These are phyloP conservation scores for Sycophila texana DNA, from an alignment of 2,888 invertebrate species.

Conservation along the genomic window DNA sequence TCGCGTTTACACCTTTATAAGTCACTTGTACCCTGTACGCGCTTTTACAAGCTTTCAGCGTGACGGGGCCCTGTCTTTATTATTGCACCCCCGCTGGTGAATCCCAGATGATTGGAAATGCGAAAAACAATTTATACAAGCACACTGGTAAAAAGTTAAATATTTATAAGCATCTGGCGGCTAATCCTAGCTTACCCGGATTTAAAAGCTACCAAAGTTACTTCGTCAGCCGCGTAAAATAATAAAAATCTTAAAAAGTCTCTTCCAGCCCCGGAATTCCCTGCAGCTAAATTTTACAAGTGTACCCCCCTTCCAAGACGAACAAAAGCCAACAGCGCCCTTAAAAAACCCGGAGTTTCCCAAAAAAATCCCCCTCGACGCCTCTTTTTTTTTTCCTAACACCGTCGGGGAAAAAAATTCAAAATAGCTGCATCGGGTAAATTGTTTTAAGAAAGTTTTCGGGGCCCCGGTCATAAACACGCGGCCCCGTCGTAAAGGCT, in stretches of 20 bases:
- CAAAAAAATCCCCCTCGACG: background rate
- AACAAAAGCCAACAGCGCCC: background rate
- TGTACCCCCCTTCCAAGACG: background rate
- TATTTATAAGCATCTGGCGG: too few species aligned
- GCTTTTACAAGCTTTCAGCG: too few species aligned
- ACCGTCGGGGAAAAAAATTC: background rate
- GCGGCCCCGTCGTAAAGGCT: conserved; percentile 43
- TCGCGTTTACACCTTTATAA: conserved; percentile 28
- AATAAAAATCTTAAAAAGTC: background rate
- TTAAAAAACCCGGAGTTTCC: conserved; percentile 1
- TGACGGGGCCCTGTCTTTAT: too few species aligned
- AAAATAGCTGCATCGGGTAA: conserved; percentile 8
- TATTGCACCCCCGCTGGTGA: too few species aligned
- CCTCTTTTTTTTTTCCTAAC: background rate
- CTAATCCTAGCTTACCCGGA: too few species aligned
- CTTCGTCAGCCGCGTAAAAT: background rate
- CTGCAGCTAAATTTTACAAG: background rate
- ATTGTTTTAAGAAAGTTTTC: conserved; percentile 45
- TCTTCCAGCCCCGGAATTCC: too few species aligned
- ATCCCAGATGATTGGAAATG: too few species aligned
- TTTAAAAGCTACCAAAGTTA: background rate
- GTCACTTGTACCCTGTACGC: background rate
- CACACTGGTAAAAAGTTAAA: too few species aligned
- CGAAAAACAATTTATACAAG: too few species aligned
- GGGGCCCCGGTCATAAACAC: conserved; percentile 36